Base-by-base conservation (phyloP, 2,797 vertebrate genomes). In the Acanthurus tractus region DNA sequence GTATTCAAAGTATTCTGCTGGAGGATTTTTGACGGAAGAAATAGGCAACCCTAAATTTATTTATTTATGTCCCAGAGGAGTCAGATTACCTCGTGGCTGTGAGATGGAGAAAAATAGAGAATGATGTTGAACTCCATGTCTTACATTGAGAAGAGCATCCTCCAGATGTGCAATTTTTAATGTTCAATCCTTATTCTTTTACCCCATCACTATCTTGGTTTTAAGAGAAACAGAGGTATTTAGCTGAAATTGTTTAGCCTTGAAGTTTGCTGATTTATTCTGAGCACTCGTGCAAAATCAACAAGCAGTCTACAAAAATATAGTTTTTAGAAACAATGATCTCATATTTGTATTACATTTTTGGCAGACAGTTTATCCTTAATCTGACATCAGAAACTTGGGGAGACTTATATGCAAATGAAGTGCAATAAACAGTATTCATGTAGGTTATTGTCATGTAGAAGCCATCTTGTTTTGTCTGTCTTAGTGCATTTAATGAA, bases 101-200 rank as follows among this genome's bases (percentile, higher is more conserved):
- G 91, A 94, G 88, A 93, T 89, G 87, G 88, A 88, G 87, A 76
- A 83, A 89, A 81, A 81, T 69, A 87, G 76, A 79, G 78, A 87
- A 81, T 82, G 73, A 86, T 81, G 86, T 79, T 91, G 89, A 89
- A 94, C 93, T 93, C 89, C 91, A 94, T 92, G 95, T 96, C 95
- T 96, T 96, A 96, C 91, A 80, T 72, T 91, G 86, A 88, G 88
- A 86, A 84, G 29, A 73, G 90, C 88, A 86, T 83, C 86, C 75
- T 86, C 63, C 83, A 75, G 74, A 59, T 13, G 49, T 55, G 71
- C 40, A 14, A 22, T n/a, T n/a, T 83, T 83, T 77, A 54, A 67
- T 14, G n/a, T 49, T 66, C 8, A 64, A 29, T 73, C 57, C 20
- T 14, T 54, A 50, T 50, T 74, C 70, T 36, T 70, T 73, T 68